A percentile compares a stretch with the other conserved stretches of the same genome.
phyloP scores from a whole-genome alignment of 2,797 vertebrate genomes.

The Alosa sapidissima region DNA sequence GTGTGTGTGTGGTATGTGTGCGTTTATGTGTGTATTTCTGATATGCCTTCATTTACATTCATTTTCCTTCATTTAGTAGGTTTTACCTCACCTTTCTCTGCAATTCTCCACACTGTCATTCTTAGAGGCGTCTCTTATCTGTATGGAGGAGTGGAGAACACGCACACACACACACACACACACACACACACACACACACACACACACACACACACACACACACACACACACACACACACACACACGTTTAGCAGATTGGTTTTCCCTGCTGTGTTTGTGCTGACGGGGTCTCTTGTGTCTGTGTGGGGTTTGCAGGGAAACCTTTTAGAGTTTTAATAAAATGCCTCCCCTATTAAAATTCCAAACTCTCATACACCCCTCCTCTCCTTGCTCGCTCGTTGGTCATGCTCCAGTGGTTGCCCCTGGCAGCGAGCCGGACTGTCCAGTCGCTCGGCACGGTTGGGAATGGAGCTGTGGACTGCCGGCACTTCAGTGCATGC shows the following conservation, averaged over 20 bases:
- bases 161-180: background rate
- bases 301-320: background rate
- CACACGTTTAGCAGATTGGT: background rate
- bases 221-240: conserved; percentile 1
- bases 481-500: background rate
- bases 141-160: background rate
- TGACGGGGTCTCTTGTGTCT: background rate
- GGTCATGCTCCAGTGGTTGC: conserved; percentile 23
- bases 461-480: background rate
- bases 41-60: background rate
- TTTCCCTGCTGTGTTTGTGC: background rate
- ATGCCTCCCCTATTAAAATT: conserved; percentile 29
- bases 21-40: background rate
- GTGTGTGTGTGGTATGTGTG: background rate
- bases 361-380: conserved; percentile 18
- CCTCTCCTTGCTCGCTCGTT: background rate
- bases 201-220: background rate
- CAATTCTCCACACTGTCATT: background rate
- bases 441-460: background rate
- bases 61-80: background rate
- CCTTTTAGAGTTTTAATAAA: background rate
- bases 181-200: background rate
- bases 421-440: conserved; percentile 33
- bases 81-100: background rate
- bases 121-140: background rate